phyloP scores from a whole-genome alignment of 2,888 invertebrate species.

The Pecten maximus region DNA sequence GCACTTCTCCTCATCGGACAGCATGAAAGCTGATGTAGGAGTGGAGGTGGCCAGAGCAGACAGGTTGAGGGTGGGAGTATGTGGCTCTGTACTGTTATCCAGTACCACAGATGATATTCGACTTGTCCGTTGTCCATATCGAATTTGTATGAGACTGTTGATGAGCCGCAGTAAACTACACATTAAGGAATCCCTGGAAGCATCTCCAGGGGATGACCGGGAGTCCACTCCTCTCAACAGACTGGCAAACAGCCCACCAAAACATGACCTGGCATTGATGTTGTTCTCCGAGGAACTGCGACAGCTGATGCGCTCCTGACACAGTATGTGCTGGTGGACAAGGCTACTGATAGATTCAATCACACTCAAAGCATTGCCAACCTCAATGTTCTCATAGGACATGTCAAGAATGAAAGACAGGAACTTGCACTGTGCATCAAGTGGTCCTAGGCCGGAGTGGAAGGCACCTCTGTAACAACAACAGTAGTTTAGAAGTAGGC shows the following conservation, averaged over 20 bases:
- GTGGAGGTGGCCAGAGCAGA: slow-evolving; percentile 67
- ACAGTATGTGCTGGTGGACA: slow-evolving; percentile 78
- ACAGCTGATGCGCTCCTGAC: slow-evolving; percentile 78
- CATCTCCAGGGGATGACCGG: slow-evolving; percentile 72
- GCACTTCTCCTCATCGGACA: slow-evolving; percentile 75
- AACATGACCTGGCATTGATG: slow-evolving; percentile 84
- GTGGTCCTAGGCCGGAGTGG: slow-evolving; percentile 84
- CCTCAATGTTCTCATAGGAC: slow-evolving; percentile 88
- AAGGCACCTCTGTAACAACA: slow-evolving; percentile 83
- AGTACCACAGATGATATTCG: slow-evolving; percentile 51
- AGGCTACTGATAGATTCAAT: slow-evolving; percentile 87
- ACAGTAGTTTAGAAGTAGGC: not conserved
- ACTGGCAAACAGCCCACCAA: slow-evolving; percentile 89
- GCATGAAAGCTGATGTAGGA: slow-evolving; percentile 59
- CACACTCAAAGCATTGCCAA: slow-evolving; percentile 89
- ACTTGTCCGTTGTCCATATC: slow-evolving; percentile 57
- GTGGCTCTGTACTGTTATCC: slow-evolving; percentile 56
- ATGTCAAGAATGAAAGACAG: slow-evolving; percentile 87
- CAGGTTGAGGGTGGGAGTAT: slow-evolving; percentile 48
- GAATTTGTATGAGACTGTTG: slow-evolving; percentile 76
- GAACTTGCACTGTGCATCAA: slow-evolving; percentile 90
- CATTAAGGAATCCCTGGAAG: slow-evolving; percentile 78
- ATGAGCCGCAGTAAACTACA: slow-evolving; percentile 79
- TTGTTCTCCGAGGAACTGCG: slow-evolving; percentile 83
- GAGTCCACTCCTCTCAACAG: slow-evolving; percentile 86